Evolutionary conservation across 2,797 vertebrate species (phyloP), one percentile per base, ranked within the genome.

Genomic region (Alosa sapidissima): DNA sequence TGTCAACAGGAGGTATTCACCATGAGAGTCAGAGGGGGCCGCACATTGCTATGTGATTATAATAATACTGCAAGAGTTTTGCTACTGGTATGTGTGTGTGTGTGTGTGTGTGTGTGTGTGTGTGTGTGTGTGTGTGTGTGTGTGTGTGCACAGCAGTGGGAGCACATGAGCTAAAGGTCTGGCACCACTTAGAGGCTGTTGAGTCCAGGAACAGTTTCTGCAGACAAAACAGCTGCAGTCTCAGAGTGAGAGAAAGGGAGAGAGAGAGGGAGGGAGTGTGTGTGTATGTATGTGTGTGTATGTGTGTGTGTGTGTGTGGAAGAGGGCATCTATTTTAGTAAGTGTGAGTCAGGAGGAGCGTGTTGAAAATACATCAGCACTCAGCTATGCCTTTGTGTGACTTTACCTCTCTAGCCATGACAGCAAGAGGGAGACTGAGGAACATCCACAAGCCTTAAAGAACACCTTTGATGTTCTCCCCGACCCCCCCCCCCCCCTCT

Each of bases 181-280:
- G 72, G 72, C 72, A 78, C 36, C 72, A 78, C 72, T 78, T 78
- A 78, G 72, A 45, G 36, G 16, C 72, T 78, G 72, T 21, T 78
- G 72, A 78, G 72, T 78, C 72, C 72, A 78, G 72, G 72, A 78
- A 78, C 72, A 78, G 36, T 78, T 78, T 78, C 72, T 78, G 72
- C 72, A 78, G 72, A 78, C 72, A 41, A 78, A 78, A 78, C 72
- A 78, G 72, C 72, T 78, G 72, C 36, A 78, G 72, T 21, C 72
- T 78, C 10, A 78, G 13, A 78, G 16, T 7, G 14, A 78, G 72
- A 45, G 41, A 19, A 6, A 19, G 72, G 7, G 41, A 19, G 72
- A 19, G 36, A 19, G 72, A 2, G 72, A 14, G 36, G 1, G 14
- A 11, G 72, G 16, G 72, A 16, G 14, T 7, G 33, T 36, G 65